These are phyloP conservation scores for Apeltes quadracus DNA, from an alignment of 2,113 vertebrate genomes.

Conservation along the genomic window DNA sequence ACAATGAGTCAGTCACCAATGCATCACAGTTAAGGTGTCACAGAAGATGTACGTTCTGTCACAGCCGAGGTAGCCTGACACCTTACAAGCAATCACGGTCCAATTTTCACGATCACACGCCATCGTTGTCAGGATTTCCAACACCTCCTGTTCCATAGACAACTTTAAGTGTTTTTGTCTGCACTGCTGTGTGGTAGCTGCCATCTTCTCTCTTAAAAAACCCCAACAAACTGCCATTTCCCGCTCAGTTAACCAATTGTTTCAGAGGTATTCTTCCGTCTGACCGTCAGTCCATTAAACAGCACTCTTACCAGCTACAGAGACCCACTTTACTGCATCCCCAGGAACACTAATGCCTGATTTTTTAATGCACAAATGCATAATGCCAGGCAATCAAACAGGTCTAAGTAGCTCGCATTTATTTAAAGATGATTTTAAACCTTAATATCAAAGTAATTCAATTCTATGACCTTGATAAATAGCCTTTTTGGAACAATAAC, in stretches of 20 bases:
- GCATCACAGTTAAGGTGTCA: constrained; percentile 20
- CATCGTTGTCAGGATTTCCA: constrained; percentile 38
- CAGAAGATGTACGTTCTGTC: constrained; percentile 23
- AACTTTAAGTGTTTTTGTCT: constrained; percentile 30
- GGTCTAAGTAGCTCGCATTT: background rate
- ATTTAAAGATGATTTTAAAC: background rate
- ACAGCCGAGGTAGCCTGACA: constrained; percentile 2
- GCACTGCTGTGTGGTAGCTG: constrained; percentile 19
- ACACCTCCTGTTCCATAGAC: constrained; percentile 15
- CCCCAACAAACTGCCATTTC: constrained; percentile 35
- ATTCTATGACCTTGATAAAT: background rate
- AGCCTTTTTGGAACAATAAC: background rate
- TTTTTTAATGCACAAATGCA: background rate
- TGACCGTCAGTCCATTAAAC: constrained; percentile 47
- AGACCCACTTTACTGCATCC: constrained; percentile 7
- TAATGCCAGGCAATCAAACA: constrained; percentile 5
- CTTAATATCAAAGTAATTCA: background rate
- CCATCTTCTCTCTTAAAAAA: constrained; percentile 16
- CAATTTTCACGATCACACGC: constrained; percentile 46
- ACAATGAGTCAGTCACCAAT: constrained; percentile 45
- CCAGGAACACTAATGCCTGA: constrained; percentile 9
- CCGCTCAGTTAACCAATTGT: constrained; percentile 43
- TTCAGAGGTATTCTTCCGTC: constrained; percentile 39
- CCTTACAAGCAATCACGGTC: constrained; percentile 45
- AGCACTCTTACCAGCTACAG: background rate